phyloP scores from a whole-genome alignment of 2,888 invertebrate genomes.

The Hybos culiciformis region DNA sequence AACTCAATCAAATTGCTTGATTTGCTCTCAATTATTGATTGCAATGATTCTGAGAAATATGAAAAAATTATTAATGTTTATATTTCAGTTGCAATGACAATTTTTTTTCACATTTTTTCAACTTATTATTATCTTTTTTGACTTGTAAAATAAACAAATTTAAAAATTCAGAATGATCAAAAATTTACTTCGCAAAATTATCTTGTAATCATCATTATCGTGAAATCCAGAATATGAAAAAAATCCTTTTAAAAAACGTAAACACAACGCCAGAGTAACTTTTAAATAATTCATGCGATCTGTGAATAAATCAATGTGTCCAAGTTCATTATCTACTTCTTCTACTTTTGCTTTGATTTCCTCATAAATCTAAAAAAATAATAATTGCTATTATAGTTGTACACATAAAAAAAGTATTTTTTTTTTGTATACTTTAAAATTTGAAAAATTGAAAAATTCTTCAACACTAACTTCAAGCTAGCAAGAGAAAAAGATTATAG shows the following conservation, averaged over 20 bases:
- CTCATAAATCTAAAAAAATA: conserved; percentile 2
- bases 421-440: neutral
- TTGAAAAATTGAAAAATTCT: too few species aligned
- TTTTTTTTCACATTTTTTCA: too few species aligned
- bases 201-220: conserved; percentile 25
- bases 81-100: too few species aligned
- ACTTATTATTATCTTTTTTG: too few species aligned
- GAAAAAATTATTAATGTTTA: neutral
- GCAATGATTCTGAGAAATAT: neutral
- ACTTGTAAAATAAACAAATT: too few species aligned
- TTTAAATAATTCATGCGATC: conserved; percentile 40
- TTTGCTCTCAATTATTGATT: neutral
- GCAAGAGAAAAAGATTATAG: too few species aligned
- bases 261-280: conserved; percentile 41
- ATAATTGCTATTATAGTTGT: neutral
- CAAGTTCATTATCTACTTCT: conserved; percentile 41
- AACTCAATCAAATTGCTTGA: conserved; percentile 12
- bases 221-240: conserved; percentile 52
- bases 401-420: neutral
- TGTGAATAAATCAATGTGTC: conserved; percentile 42
- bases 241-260: conserved; percentile 42
- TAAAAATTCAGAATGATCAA: neutral
- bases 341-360: conserved; percentile 28
- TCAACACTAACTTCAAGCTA: too few species aligned
- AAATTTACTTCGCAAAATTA: neutral